Base-by-base conservation (phyloP, 2,888 invertebrate species). In the Diloba caeruleocephala region DNA sequence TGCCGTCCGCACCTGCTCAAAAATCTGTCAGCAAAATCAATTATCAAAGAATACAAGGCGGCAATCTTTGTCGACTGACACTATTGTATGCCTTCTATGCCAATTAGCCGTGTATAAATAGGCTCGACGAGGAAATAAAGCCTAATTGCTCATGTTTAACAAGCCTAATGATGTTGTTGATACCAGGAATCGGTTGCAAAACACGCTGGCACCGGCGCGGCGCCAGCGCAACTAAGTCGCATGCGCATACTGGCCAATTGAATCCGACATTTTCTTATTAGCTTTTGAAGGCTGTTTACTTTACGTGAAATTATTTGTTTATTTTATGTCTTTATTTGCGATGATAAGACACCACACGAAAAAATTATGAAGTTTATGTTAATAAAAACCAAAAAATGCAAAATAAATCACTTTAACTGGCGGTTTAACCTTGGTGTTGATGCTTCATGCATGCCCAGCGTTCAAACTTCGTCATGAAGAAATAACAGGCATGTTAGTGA, bases 91-190 rank as follows among this genome's bases (percentile, higher is more conserved):
- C 31, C 34, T 43, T 15, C 19, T 26, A 54, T 48, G 49, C 33
- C 31, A 52, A 62, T 52, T 9, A 13, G 1, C 28, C 15, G 38
- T 25, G 39, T 21, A 39, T 41, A 23, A 44, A 49, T 23, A 25
- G 45, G 37, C 46, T 34, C 10, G 21, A 36, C 48, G 15, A 17
- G 64, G 60, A 60, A 49, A 56, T 52, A 60, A 56, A 34, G 44
- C 41, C 50, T 70, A 62, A 58, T 49, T 62, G 42, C 25, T 28
- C 44, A 64, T 64, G 69, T 60, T 53, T 51, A 61, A 57, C 49
- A 56, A 53, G 52, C 34, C 10, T 71, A 57, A 63, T 69, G 39
- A 59, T 51, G 46, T 48, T 54, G 54, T 61, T 45, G 52, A 39
- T 67, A 41, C 15, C 9, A 42, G 33, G 41, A 39, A 46, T 53